Evolutionary conservation across 2,797 vertebrate genomes (phyloP), one percentile per base, ranked within the genome.

Genomic region (Galago senegalensis): DNA sequence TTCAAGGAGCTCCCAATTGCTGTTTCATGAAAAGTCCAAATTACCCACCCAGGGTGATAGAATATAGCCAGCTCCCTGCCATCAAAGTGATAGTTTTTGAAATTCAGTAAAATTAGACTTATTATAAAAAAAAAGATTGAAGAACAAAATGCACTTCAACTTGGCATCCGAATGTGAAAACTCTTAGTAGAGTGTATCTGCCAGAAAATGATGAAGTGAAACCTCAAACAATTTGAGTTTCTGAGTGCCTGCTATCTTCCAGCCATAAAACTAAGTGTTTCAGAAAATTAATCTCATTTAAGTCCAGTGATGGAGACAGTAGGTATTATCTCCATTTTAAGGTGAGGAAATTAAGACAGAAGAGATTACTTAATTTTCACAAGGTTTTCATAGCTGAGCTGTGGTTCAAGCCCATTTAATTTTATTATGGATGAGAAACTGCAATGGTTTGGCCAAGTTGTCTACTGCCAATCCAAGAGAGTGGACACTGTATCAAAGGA

Each of bases 71-170:
- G 63, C 16, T 86, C 25, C 25, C 67, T 58, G 53, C 76, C 58
- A 80, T 17, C 56, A 81, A 67, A 93, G 46, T 80, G 93, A 85
- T 3, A 27, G n/a, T 23, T 23, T 43, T 27, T 3, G 11, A 89
- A 93, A 89, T 46, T 49, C 27, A 37, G 25, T 49, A 94, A 87
- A 91, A 93, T 31, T 5, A 40, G 56, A 7, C 53, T 87, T 84
- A 61, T 63, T 85, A 76, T 37, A 34, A 89, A 94, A 0, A 92
- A 92, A 72, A 89, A 91, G 53, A 90, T 1, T 81, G 60, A 89
- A 92, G 65, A 92, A 31, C 70, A 67, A 93, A 93, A 73, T n/a
- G 56, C n/a, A 91, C 29, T 87, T 87, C 49, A 80, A 72, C 25
- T 79, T 72, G 75, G 29, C 31, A 20, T 67, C 60, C 46, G 46